These are phyloP conservation scores for Imbricaverruca yamaguchii DNA, from an alignment of 2,888 invertebrate species.

Conservation along the genomic window DNA sequence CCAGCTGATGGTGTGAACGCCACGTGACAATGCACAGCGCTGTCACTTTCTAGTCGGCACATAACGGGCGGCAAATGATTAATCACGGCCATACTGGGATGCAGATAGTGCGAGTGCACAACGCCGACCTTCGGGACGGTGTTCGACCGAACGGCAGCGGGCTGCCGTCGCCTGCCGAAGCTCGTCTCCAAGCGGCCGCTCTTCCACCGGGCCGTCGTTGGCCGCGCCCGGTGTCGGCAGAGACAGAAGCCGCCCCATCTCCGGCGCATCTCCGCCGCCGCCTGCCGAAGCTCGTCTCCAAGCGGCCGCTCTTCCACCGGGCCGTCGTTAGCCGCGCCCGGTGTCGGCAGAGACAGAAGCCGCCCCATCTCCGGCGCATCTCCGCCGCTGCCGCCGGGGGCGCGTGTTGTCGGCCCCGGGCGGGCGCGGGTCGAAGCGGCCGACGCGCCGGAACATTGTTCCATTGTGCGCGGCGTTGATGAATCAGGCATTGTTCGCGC, in stretches of 20 bases:
- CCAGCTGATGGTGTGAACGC: no score
- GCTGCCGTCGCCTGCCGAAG: neutral
- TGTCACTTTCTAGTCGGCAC: no score
- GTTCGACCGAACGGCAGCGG: no score
- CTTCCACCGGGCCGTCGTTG: neutral
- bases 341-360: neutral
- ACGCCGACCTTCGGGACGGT: no score
- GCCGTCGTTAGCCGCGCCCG: neutral
- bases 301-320: neutral
- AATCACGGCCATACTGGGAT: no score
- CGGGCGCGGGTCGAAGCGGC: neutral
- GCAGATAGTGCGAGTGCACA: no score
- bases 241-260: neutral
- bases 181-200: neutral
- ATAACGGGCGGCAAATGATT: no score
- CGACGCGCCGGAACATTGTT: neutral
- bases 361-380: neutral
- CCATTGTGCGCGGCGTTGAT: conserved; percentile 7
- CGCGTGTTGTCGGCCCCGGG: neutral
- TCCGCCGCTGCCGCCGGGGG: neutral
- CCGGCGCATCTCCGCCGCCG: neutral
- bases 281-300: neutral
- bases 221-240: neutral
- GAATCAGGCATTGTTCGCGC: neutral
- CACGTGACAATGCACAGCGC: no score